Percentiles rank a stretch among this genome's conserved stretches.
Conservation (phyloP, 2,113 vertebrate genomes). For the Anoplopoma fimbria region DNA sequence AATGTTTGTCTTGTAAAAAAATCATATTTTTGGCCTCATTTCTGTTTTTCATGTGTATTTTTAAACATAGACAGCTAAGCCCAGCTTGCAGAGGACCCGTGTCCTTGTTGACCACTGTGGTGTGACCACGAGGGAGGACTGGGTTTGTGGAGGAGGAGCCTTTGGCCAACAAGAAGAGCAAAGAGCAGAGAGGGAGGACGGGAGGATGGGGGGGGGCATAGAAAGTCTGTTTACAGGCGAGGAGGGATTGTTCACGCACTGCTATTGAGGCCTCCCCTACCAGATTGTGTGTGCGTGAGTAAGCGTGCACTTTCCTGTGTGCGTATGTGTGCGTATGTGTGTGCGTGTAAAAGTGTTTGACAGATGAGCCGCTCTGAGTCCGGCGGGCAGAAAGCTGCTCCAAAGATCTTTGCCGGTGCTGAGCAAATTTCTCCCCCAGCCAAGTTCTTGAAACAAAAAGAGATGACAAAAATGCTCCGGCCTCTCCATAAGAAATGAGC, state of each 20-base stretch:
- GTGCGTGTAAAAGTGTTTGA: conserved; percentile 45
- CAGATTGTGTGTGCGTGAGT: conserved; percentile 31
- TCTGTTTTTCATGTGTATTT: neutral
- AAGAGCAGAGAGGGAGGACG: conserved; percentile 5
- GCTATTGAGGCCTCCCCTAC: conserved; percentile 31
- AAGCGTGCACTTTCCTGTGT: neutral
- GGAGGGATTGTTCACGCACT: conserved; percentile 27
- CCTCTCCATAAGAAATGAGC: conserved; percentile 28
- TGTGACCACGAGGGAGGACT: conserved; percentile 37
- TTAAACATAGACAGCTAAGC: neutral
- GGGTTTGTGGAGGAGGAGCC: conserved; percentile 27
- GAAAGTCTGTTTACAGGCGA: conserved; percentile 35
- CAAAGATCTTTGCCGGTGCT: conserved; percentile 64
- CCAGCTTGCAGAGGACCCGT: neutral
- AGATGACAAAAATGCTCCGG: conserved; percentile 51
- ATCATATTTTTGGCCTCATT: neutral
- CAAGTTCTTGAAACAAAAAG: conserved; percentile 57
- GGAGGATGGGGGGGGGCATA: neutral
- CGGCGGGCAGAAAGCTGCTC: conserved; percentile 68
- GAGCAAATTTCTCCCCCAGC: conserved; percentile 41
- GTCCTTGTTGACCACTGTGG: conserved; percentile 50
- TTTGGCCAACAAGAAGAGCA: conserved; percentile 35
- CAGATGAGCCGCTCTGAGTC: conserved; percentile 66
- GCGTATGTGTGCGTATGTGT: neutral
- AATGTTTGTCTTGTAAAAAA: neutral